phyloP scores from a whole-genome alignment of 1,140 invertebrate species.

The Paraescarpia echinospica region DNA sequence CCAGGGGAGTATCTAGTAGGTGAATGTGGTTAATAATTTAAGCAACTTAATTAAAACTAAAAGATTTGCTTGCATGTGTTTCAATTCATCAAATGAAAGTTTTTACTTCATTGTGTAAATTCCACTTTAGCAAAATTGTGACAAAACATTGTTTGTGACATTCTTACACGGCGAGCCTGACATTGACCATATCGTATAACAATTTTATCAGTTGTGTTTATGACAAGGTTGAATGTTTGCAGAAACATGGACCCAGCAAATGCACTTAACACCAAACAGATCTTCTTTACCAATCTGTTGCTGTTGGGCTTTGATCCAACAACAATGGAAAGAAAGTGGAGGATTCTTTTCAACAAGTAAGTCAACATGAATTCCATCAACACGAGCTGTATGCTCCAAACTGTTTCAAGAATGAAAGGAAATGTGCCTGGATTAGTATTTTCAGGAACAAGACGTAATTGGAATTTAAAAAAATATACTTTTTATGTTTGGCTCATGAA shows the following conservation, averaged over 20 bases:
- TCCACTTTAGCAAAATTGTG: too few species aligned
- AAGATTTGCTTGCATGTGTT: too few species aligned
- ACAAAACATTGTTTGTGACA: too few species aligned
- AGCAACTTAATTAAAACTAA: too few species aligned
- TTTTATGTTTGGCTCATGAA: too few species aligned
- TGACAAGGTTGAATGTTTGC: not conserved
- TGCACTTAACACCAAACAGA: conserved; percentile 38
- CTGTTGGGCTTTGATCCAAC: conserved; percentile 48
- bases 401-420: not conserved
- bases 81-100: too few species aligned
- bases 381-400: not conserved
- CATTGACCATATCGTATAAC: too few species aligned
- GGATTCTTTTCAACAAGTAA: conserved; percentile 40
- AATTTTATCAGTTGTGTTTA: not conserved
- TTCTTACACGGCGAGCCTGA: too few species aligned
- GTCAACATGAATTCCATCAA: conserved; percentile 21
- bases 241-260: conserved; percentile 1
- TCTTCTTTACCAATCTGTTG: conserved; percentile 50
- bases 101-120: too few species aligned
- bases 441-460: not conserved
- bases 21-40: too few species aligned
- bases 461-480: not conserved
- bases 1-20: too few species aligned
- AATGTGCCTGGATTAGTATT: not conserved
- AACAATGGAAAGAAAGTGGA: conserved; percentile 41